Percentiles rank a stretch among this genome's conserved stretches.
Conservation (phyloP, 1,140 invertebrate species). For the Pemphigus obesinymphae region DNA sequence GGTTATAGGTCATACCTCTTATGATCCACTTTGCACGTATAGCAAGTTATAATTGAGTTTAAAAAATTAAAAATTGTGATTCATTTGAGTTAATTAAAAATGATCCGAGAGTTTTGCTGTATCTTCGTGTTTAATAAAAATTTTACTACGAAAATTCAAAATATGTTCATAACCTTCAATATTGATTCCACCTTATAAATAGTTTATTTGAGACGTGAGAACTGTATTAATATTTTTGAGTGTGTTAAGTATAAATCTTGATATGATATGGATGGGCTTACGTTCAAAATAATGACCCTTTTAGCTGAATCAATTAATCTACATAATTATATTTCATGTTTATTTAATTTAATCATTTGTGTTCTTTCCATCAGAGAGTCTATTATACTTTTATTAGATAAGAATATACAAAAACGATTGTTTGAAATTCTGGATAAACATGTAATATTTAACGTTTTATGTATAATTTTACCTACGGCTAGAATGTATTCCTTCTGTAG, state of each 20-base stretch:
- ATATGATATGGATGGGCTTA: background rate
- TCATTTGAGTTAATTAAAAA: too few relatives aligned
- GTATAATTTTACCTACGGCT: background rate
- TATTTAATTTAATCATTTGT: background rate
- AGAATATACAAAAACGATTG: background rate
- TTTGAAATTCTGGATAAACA: background rate
- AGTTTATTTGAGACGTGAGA: background rate
- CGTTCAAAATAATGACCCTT: background rate
- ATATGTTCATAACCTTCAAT: too few relatives aligned
- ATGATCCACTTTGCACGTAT: too few relatives aligned
- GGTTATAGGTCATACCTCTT: too few relatives aligned
- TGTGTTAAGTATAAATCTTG: background rate
- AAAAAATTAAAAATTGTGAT: too few relatives aligned
- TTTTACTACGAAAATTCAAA: too few relatives aligned
- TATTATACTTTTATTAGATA: background rate
- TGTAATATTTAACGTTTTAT: background rate
- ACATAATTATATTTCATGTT: background rate
- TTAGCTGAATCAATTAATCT: background rate
- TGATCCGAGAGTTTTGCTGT: too few relatives aligned
- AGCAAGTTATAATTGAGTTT: too few relatives aligned
- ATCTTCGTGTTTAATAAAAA: too few relatives aligned
- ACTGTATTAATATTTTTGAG: background rate
- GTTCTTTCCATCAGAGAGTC: background rate
- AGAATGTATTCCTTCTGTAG: background rate
- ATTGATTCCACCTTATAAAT: background rate